Conservation (phyloP, 1,140 invertebrate genomes). For the Drosophila orena region DNA sequence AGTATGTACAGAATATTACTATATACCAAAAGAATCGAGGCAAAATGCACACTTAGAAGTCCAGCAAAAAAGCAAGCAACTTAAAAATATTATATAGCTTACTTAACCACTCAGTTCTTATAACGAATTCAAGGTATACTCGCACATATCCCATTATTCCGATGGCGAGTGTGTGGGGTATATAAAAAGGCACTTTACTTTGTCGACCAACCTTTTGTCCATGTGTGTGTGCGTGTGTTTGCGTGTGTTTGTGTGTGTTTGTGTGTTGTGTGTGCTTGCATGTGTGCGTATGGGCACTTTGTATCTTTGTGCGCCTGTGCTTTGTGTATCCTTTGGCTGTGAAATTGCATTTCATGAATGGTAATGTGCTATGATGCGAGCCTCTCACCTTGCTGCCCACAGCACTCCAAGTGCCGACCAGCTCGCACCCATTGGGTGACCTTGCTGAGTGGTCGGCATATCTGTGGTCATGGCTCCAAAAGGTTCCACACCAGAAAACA, state of each 20-base stretch:
- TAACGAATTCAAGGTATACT: not conserved
- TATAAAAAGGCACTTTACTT: conserved; percentile 72
- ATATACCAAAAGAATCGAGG: no score
- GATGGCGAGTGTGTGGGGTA: conserved; percentile 1
- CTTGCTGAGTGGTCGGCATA: conserved; percentile 7
- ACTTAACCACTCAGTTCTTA: not conserved
- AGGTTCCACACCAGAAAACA: conserved; percentile 10
- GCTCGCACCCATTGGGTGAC: not conserved
- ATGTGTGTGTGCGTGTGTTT: conserved; percentile 8
- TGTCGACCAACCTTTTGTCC: conserved; percentile 16
- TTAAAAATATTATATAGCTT: not conserved
- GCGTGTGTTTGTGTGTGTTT: conserved; percentile 19
- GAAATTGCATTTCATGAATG: conserved; percentile 82
- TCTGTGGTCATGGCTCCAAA: conserved; percentile 7
- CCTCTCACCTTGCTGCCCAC: conserved; percentile 4
- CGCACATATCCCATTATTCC: conserved; percentile 7
- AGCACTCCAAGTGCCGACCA: not conserved
- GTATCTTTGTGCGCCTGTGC: conserved; percentile 47
- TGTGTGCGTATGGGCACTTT: conserved; percentile 31
- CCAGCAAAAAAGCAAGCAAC: not conserved
- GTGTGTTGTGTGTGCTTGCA: conserved; percentile 16
- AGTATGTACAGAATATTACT: no score
- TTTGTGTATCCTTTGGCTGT: conserved; percentile 69
- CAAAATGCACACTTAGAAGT: no score
- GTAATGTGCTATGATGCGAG: conserved; percentile 77